Evolutionary conservation across 2,888 invertebrate species (phyloP).

Genomic region (Syrista parreyssii): DNA sequence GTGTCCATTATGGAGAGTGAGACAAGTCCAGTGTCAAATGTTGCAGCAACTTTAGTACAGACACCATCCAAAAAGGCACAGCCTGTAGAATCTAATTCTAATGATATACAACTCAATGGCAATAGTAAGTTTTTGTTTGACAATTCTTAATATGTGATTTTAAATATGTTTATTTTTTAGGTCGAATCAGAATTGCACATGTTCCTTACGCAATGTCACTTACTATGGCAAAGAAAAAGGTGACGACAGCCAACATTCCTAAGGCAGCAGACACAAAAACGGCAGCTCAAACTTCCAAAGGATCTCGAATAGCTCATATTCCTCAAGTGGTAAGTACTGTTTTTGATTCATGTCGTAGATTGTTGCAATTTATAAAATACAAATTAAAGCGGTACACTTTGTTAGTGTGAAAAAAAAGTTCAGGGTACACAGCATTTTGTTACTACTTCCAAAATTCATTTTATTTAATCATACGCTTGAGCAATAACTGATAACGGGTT

Average conservation of each 20-base stretch:
- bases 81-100: slow-evolving; percentile 1
- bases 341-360: background rate
- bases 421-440: background rate
- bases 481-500: background rate
- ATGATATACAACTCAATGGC: slow-evolving; percentile 50
- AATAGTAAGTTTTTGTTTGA: slow-evolving; percentile 41
- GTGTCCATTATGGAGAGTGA: slow-evolving; percentile 7
- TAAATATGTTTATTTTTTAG: slow-evolving; percentile 30
- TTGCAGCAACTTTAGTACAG: slow-evolving; percentile 2
- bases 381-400: background rate
- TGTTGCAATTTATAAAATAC: background rate
- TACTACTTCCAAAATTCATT: background rate
- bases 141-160: background rate
- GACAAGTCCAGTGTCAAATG: slow-evolving; percentile 5
- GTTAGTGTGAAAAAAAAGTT: background rate
- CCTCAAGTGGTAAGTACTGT: slow-evolving; percentile 64
- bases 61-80: background rate
- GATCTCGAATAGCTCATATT: slow-evolving; percentile 76
- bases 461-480: background rate
- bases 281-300: slow-evolving; percentile 77
- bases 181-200: slow-evolving; percentile 76
- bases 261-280: slow-evolving; percentile 65
- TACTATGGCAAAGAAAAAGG: slow-evolving; percentile 76
- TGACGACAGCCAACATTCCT: slow-evolving; percentile 63
- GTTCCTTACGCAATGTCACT: slow-evolving; percentile 81